Conservation (phyloP, 2,113 vertebrate species). For the Indri indri region DNA sequence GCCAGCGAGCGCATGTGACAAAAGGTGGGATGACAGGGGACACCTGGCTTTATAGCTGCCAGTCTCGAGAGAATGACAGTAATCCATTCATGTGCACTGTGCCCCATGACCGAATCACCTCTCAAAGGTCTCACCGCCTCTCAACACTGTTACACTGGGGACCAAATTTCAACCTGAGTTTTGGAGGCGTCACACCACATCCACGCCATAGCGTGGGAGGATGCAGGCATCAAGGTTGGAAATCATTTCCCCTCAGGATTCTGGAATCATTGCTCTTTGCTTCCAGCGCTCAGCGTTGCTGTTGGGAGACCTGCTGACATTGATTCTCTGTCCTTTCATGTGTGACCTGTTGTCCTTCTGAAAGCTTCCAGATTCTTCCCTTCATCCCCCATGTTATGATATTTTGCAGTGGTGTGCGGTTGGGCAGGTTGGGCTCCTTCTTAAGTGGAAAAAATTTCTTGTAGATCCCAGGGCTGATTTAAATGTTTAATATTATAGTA, state of each 20-base stretch:
- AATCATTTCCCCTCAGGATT: neutral
- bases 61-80: neutral
- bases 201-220: no score
- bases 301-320: neutral
- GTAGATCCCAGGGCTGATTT: neutral
- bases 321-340: neutral
- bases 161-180: neutral
- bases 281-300: accelerated
- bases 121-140: neutral
- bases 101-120: neutral
- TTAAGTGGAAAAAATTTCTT: neutral
- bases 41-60: neutral
- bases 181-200: neutral
- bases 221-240: neutral
- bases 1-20: neutral
- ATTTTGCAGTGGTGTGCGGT: neutral
- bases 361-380: neutral
- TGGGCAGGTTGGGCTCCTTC: neutral
- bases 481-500: neutral
- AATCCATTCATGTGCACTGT: neutral
- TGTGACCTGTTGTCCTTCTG: neutral
- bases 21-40: neutral
- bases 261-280: neutral
- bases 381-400: neutral
- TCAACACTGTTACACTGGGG: neutral